Evolutionary conservation across 2,113 vertebrate species (phyloP).

Genomic region (Dicaeum eximium): DNA sequence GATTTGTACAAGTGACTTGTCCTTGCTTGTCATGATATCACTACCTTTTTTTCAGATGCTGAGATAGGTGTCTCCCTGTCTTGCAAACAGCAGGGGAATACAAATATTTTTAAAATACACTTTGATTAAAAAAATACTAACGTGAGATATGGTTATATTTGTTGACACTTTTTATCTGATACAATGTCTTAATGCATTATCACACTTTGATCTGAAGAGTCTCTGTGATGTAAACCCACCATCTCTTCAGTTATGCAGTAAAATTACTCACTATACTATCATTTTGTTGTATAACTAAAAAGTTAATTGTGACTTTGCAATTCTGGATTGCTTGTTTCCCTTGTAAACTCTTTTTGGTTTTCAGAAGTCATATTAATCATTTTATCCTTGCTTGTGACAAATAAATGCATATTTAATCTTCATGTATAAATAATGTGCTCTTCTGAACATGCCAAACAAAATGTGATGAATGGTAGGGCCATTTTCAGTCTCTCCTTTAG

Average conservation of each 20-base stretch:
- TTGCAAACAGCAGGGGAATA: not conserved
- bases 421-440: conserved; percentile 12
- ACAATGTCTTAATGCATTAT: not conserved
- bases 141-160: not conserved
- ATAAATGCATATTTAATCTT: conserved; percentile 54
- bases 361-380: conserved; percentile 15
- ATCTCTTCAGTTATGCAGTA: not conserved
- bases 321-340: not conserved
- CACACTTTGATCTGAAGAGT: not conserved
- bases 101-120: not conserved
- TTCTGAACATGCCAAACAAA: conserved; percentile 17
- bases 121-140: not conserved
- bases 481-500: not conserved
- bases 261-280: not conserved
- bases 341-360: not conserved
- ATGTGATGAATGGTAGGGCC: not conserved
- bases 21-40: not conserved
- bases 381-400: conserved; percentile 9
- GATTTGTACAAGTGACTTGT: not conserved
- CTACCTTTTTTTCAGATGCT: not conserved
- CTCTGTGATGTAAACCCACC: not conserved
- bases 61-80: not conserved
- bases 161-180: not conserved
- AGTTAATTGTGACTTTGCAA: not conserved
- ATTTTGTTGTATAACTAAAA: not conserved